phyloP scores from a whole-genome alignment of 2,797 vertebrate genomes.

The Notamacropus eugenii region DNA sequence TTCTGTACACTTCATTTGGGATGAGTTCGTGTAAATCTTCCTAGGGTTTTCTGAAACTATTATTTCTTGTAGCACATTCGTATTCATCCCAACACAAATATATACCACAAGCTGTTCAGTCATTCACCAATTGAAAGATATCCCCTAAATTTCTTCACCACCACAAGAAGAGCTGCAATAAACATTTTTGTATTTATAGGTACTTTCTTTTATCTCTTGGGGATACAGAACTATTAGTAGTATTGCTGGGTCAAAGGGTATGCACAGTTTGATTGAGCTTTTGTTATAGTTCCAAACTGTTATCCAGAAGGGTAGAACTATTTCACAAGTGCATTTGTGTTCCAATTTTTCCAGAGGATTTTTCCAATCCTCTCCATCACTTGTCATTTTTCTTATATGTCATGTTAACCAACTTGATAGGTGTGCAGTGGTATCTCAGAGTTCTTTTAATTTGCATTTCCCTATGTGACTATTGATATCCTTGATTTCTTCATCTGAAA shows the following conservation, averaged over 20 bases:
- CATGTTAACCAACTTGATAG: neutral
- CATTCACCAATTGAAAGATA: neutral
- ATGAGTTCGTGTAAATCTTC: neutral
- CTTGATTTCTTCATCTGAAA: neutral
- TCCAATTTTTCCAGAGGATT: neutral
- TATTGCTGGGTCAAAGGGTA: neutral
- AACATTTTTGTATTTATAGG: neutral
- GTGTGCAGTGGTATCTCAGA: neutral
- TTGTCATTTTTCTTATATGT: neutral
- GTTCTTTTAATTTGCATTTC: neutral
- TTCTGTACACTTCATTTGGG: neutral
- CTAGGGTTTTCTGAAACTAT: neutral
- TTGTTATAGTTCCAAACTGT: neutral
- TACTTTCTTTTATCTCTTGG: neutral
- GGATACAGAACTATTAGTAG: neutral
- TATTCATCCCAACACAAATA: neutral
- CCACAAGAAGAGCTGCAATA: neutral
- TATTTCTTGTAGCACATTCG: neutral
- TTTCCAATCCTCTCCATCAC: neutral
- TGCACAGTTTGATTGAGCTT: neutral
- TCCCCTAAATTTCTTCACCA: neutral
- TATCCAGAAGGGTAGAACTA: neutral
- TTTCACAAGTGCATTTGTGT: neutral
- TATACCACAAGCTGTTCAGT: neutral
- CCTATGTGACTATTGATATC: neutral